These are phyloP conservation scores for Leptopilina syphax DNA, from an alignment of 2,888 invertebrate genomes.

Conservation along the genomic window DNA sequence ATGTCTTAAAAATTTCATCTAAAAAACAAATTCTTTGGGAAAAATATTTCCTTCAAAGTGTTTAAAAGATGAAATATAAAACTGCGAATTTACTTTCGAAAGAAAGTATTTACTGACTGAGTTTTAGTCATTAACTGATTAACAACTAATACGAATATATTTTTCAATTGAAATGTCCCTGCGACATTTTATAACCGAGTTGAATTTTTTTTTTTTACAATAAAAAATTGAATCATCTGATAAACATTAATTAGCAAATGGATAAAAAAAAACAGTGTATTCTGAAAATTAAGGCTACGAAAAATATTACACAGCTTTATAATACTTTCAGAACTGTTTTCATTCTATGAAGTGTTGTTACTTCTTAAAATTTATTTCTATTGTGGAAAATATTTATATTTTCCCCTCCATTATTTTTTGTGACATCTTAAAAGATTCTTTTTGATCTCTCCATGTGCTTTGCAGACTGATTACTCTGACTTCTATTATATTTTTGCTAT, in stretches of 20 bases:
- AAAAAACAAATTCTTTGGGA: too few species aligned
- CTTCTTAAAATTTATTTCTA: conserved; percentile 25
- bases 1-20: too few species aligned
- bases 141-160: neutral
- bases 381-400: conserved; percentile 37
- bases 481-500: conserved; percentile 50
- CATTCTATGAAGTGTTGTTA: neutral
- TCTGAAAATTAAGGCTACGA: neutral
- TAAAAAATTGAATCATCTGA: neutral
- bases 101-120: neutral
- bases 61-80: too few species aligned
- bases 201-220: neutral
- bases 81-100: too few species aligned
- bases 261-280: neutral
- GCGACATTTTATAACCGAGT: neutral
- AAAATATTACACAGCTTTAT: neutral
- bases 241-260: neutral
- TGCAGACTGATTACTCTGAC: conserved; percentile 72
- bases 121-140: neutral
- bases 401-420: neutral
- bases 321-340: neutral
- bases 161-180: neutral
- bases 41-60: too few species aligned
- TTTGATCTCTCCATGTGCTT: conserved; percentile 72
- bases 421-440: conserved; percentile 40